Conservation (phyloP, 2,113 vertebrate species). For the Dipodomys stephensi region DNA sequence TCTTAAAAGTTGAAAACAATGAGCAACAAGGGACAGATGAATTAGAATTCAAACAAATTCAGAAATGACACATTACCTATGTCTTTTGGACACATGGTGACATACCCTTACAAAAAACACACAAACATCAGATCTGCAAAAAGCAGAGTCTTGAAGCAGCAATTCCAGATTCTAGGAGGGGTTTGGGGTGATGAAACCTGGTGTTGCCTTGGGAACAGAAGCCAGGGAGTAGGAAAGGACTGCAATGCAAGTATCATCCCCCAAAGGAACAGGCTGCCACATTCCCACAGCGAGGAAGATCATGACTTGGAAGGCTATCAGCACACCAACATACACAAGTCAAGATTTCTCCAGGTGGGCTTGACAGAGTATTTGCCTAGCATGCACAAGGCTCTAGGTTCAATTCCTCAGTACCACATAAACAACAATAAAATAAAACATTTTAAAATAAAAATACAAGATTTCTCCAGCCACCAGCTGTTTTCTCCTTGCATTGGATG, state of each 20-base stretch:
- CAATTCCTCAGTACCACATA: too few relatives aligned
- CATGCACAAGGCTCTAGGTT: too few relatives aligned
- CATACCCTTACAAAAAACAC: neutral
- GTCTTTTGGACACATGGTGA: neutral
- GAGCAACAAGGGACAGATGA: neutral
- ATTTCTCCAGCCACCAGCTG: neutral
- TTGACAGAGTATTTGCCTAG: too few relatives aligned
- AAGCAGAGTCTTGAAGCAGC: neutral
- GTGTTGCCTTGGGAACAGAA: neutral
- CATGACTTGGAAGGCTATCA: too few relatives aligned
- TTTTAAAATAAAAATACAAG: too few relatives aligned
- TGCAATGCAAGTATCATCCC: too few relatives aligned
- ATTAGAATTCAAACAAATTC: neutral
- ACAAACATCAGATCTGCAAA: neutral
- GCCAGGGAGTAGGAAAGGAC: neutral
- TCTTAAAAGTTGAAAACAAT: slow-evolving; percentile 2
- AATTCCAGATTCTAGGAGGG: neutral
- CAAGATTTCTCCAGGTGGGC: neutral
- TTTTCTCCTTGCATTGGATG: neutral
- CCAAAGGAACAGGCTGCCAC: neutral
- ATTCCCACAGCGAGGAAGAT: neutral
- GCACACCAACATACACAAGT: neutral
- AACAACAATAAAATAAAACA: too few relatives aligned
- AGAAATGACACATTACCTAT: neutral
- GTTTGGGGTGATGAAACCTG: neutral